Conservation (phyloP, 2,113 vertebrate genomes). For the Setophaga petechia region DNA sequence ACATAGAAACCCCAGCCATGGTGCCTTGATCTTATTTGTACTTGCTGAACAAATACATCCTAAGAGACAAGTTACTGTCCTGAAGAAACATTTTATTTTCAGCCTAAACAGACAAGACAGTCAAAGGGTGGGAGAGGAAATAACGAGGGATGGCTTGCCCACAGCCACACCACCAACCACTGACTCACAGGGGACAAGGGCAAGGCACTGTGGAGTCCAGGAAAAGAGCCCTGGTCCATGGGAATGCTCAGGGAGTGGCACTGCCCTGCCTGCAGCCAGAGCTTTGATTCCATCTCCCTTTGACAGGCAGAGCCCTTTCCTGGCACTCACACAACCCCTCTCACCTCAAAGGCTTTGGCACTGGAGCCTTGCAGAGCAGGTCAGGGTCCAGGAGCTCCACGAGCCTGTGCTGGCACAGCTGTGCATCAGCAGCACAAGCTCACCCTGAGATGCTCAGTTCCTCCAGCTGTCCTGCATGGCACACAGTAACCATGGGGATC, state of each 20-base stretch:
- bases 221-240: neutral
- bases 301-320: neutral
- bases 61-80: slow-evolving; percentile 34
- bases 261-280: neutral
- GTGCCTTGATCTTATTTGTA: slow-evolving; percentile 56
- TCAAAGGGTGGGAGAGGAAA: neutral
- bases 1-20: neutral
- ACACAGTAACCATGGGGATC: neutral
- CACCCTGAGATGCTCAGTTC: neutral
- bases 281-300: neutral
- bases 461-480: neutral
- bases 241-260: neutral
- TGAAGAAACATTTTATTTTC: slow-evolving; percentile 28
- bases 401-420: neutral
- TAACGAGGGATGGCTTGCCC: neutral
- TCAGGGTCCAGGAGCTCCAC: neutral
- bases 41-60: slow-evolving; percentile 48
- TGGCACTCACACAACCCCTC: neutral
- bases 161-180: neutral
- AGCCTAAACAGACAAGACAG: slow-evolving; percentile 14
- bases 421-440: neutral
- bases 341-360: neutral
- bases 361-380: neutral
- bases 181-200: neutral
- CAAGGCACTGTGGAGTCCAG: neutral